These are phyloP conservation scores for Cephalopachus bancanus DNA, from an alignment of 2,797 vertebrate species.

Conservation along the genomic window DNA sequence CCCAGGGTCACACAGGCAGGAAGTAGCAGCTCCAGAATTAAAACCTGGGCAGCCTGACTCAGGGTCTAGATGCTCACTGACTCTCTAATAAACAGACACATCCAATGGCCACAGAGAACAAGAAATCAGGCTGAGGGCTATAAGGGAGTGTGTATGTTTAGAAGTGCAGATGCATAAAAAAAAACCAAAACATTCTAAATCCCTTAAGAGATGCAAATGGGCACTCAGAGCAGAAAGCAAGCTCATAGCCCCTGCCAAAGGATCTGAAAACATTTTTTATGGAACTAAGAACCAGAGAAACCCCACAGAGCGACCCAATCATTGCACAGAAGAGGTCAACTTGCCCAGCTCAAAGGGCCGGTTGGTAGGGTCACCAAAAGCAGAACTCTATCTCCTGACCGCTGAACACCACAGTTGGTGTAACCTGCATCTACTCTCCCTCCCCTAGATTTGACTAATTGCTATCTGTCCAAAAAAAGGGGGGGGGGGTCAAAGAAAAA, in stretches of 20 bases:
- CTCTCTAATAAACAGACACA: background rate
- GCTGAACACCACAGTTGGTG: fast-evolving
- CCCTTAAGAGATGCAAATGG: background rate
- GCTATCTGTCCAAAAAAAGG: background rate
- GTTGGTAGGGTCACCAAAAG: background rate
- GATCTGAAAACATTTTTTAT: background rate
- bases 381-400: background rate
- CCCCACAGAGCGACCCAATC: background rate
- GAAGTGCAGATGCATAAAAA: too few species aligned
- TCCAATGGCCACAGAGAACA: background rate
- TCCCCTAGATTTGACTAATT: background rate
- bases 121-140: background rate
- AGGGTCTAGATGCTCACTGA: background rate
- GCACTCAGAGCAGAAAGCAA: background rate
- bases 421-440: background rate
- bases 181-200: background rate
- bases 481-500: background rate
- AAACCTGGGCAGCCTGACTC: background rate
- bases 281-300: background rate
- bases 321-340: background rate
- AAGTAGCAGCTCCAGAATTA: background rate
- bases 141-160: background rate
- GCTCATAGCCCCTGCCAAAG: background rate
- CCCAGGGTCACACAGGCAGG: background rate
- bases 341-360: background rate